Evolutionary conservation across 2,113 vertebrate species (phyloP).

Genomic region (Pachyramphus minor): DNA sequence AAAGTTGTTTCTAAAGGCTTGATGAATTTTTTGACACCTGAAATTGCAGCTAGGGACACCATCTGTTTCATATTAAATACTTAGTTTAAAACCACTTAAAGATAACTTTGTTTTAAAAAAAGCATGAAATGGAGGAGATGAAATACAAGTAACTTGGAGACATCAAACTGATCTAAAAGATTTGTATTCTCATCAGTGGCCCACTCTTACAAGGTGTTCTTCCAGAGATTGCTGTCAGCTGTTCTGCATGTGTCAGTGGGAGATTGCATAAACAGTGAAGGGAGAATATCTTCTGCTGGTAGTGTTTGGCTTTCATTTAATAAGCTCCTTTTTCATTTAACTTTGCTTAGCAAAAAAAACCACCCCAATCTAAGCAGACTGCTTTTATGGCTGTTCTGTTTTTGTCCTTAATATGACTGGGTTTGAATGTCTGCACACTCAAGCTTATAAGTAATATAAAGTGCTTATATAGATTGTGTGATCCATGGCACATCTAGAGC

Average conservation of each 20-base stretch:
- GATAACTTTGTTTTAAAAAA: neutral
- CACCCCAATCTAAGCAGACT: neutral
- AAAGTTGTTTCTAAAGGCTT: neutral
- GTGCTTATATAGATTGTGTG: neutral
- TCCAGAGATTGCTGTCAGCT: neutral
- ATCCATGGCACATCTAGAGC: neutral
- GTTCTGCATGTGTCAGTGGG: neutral
- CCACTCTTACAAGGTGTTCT: neutral
- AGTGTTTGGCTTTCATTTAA: neutral
- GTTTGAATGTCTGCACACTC: neutral
- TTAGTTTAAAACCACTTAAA: neutral
- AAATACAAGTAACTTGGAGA: neutral
- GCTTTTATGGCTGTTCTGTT: neutral
- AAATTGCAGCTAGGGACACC: neutral
- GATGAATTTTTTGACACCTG: neutral
- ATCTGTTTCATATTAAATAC: neutral
- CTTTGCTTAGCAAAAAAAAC: neutral
- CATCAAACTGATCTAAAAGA: neutral
- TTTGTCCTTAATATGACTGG: neutral
- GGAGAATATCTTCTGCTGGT: neutral
- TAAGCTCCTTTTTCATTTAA: neutral
- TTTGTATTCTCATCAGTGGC: neutral
- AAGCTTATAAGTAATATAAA: neutral
- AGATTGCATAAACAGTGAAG: neutral
- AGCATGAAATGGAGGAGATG: neutral